Conservation (phyloP, 23 tunicate genomes). For the Clavelina lepadiformis region DNA sequence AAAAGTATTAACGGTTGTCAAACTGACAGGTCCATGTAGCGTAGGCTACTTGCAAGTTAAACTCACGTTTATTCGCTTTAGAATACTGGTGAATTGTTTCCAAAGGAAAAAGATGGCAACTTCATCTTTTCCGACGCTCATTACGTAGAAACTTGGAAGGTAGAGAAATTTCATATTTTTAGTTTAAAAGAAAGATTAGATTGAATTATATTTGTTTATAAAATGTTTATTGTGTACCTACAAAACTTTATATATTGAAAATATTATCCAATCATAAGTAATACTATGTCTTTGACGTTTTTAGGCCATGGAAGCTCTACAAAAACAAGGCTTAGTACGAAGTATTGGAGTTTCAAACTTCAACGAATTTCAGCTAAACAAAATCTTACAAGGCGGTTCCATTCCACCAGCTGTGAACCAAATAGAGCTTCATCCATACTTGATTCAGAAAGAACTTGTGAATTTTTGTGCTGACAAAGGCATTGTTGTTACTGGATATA, state of each 20-base stretch:
- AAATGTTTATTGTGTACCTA: no score
- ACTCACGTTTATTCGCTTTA: not conserved
- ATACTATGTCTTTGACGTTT: no score
- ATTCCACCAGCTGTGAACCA: constrained; percentile 73
- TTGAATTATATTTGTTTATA: no score
- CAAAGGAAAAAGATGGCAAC: constrained; percentile 27
- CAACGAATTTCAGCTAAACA: constrained; percentile 51
- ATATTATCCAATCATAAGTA: no score
- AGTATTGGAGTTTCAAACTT: constrained; percentile 92
- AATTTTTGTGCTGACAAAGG: constrained; percentile 43
- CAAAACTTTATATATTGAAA: no score
- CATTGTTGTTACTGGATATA: constrained; percentile 75
- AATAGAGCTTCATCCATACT: constrained; percentile 72
- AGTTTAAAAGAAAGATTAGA: no score
- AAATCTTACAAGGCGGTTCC: constrained; percentile 43
- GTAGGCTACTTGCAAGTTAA: no score
- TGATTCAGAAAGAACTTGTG: constrained; percentile 45
- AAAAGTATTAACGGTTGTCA: no score
- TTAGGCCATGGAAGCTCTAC: constrained; percentile 67
- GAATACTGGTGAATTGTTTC: constrained; percentile 5
- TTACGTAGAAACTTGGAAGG: constrained; percentile 64
- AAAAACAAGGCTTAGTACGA: constrained; percentile 54
- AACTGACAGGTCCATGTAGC: no score
- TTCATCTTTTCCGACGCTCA: constrained; percentile 25
- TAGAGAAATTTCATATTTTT: constrained; percentile 5